Evolutionary conservation across 1,140 invertebrate genomes (phyloP).

Genomic region (Schlechtendalia chinensis): DNA sequence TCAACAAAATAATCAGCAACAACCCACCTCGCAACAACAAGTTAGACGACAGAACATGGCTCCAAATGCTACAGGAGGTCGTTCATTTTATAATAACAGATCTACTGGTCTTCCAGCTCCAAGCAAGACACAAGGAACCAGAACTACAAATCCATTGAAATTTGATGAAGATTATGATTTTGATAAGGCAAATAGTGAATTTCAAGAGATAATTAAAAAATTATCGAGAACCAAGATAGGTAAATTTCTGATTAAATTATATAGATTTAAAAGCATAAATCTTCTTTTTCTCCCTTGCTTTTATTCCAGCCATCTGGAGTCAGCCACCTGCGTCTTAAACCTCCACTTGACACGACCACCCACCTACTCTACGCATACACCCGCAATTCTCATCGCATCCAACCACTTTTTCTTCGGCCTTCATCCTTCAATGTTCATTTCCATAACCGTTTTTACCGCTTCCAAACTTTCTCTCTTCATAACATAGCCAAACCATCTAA

Average conservation of each 20-base stretch:
- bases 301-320: too few species aligned
- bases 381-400: too few species aligned
- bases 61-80: slow-evolving; percentile 8
- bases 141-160: slow-evolving; percentile 71
- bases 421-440: too few species aligned
- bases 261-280: not conserved
- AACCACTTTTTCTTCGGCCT: too few species aligned
- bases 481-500: too few species aligned
- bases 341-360: too few species aligned
- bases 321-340: too few species aligned
- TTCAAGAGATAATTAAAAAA: slow-evolving; percentile 85
- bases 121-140: slow-evolving; percentile 56
- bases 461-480: too few species aligned
- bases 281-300: too few species aligned
- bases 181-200: slow-evolving; percentile 94
- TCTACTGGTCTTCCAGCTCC: slow-evolving; percentile 54
- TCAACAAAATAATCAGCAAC: slow-evolving; percentile 48
- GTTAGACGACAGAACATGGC: slow-evolving; percentile 19
- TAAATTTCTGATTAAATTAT: slow-evolving; percentile 51
- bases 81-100: slow-evolving; percentile 54
- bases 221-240: slow-evolving; percentile 80
- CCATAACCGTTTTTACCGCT: too few species aligned
- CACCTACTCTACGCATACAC: too few species aligned
- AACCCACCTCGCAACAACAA: slow-evolving; percentile 42
- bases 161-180: slow-evolving; percentile 98